Conservation (phyloP, 2,888 invertebrate genomes). For the Onthophagus sagittarius region DNA sequence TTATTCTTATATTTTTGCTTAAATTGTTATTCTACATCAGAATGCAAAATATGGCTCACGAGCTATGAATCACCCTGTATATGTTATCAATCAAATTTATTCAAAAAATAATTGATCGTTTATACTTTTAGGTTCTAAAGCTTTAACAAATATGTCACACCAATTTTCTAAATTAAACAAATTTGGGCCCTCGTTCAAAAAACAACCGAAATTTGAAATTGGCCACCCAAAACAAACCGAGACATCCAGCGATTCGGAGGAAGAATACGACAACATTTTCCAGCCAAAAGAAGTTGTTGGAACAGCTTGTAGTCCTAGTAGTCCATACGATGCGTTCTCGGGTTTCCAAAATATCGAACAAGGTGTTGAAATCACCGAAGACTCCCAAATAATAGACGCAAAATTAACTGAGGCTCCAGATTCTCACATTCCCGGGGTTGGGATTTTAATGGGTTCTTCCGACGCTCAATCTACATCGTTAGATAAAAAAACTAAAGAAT, state of each 20-base stretch:
- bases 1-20: too few species aligned
- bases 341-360: conserved; percentile 31
- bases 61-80: too few species aligned
- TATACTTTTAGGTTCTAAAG: conserved; percentile 67
- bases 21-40: too few species aligned
- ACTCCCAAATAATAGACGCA: conserved; percentile 26
- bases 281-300: conserved; percentile 40
- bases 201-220: conserved; percentile 53
- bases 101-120: too few species aligned
- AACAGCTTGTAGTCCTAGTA: conserved; percentile 31
- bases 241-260: conserved; percentile 59
- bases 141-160: conserved; percentile 79
- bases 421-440: conserved; percentile 60
- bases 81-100: too few species aligned
- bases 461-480: conserved; percentile 34
- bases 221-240: conserved; percentile 49
- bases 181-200: conserved; percentile 61
- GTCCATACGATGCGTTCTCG: conserved; percentile 27
- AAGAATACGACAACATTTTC: conserved; percentile 60
- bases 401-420: conserved; percentile 41
- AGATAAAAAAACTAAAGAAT: conserved; percentile 49
- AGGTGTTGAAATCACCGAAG: conserved; percentile 42
- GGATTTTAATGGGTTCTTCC: conserved; percentile 57
- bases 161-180: conserved; percentile 82
- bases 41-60: too few species aligned